Evolutionary conservation across 2,888 invertebrate genomes (phyloP).

Genomic region (Ditylenchus weischeri): DNA sequence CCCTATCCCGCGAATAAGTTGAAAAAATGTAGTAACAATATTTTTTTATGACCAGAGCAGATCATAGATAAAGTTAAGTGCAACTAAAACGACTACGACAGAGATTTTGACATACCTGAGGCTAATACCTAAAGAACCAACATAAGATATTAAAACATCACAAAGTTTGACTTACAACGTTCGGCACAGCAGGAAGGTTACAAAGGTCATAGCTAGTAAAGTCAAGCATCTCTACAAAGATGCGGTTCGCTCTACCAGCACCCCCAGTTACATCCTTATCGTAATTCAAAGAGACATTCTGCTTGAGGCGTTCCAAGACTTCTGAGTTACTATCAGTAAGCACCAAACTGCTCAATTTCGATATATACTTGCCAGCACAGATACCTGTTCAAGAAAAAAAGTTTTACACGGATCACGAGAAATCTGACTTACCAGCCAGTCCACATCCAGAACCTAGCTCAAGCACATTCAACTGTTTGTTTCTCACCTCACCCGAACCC

Average conservation of each 20-base stretch:
- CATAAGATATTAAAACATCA: too few species aligned
- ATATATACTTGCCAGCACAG: slow-evolving; percentile 11
- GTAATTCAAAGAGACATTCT: slow-evolving; percentile 35
- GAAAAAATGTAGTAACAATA: too few species aligned
- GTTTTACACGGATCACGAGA: too few species aligned
- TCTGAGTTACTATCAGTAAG: slow-evolving; percentile 44
- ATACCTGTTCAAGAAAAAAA: slow-evolving; percentile 1
- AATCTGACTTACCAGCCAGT: slow-evolving; percentile 28
- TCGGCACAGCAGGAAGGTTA: slow-evolving; percentile 2
- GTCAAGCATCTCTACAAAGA: background rate
- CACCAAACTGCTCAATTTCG: slow-evolving; percentile 12
- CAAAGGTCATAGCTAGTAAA: background rate
- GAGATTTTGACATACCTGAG: background rate
- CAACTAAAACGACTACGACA: background rate
- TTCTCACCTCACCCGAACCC: background rate
- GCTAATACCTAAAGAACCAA: background rate
- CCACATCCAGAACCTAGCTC: slow-evolving; percentile 52
- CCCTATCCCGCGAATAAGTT: too few species aligned
- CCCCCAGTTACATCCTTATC: background rate
- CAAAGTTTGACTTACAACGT: background rate
- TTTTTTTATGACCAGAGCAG: too few species aligned
- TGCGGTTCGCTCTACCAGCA: background rate
- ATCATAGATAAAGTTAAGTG: background rate
- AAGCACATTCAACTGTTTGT: slow-evolving; percentile 21
- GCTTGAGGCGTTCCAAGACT: slow-evolving; percentile 40